Evolutionary conservation across 2,888 invertebrate species (phyloP).

Genomic region (Monoplex corrugatus): DNA sequence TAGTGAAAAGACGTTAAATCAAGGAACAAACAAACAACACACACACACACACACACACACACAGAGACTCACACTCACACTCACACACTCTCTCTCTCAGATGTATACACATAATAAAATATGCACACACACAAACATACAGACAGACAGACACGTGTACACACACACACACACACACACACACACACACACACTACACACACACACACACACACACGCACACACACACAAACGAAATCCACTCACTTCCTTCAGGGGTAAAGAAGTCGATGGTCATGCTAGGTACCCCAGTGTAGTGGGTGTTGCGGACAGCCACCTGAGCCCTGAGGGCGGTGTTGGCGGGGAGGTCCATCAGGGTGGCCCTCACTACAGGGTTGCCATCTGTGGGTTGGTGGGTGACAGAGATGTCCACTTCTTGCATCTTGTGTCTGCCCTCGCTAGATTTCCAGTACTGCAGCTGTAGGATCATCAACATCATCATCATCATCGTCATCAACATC

Average conservation of each 20-base stretch:
- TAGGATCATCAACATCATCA: too few species aligned
- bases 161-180: too few species aligned
- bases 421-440: conserved; percentile 83
- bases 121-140: too few species aligned
- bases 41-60: too few species aligned
- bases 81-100: too few species aligned
- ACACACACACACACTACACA: too few species aligned
- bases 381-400: conserved; percentile 56
- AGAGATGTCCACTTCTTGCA: conserved; percentile 69
- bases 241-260: conserved; percentile 79
- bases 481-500: too few species aligned
- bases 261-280: conserved; percentile 88
- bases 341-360: conserved; percentile 72
- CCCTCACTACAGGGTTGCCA: conserved; percentile 66
- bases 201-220: background rate
- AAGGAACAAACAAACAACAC: too few species aligned
- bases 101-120: too few species aligned
- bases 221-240: background rate
- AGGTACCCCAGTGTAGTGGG: conserved; percentile 93
- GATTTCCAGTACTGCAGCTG: conserved; percentile 96
- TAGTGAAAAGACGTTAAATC: too few species aligned
- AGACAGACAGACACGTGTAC: too few species aligned
- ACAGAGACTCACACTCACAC: too few species aligned
- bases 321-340: conserved; percentile 88
- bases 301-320: conserved; percentile 94